These are phyloP conservation scores for Glaucopsyche alexis DNA, from an alignment of 2,888 invertebrate genomes.

Conservation along the genomic window DNA sequence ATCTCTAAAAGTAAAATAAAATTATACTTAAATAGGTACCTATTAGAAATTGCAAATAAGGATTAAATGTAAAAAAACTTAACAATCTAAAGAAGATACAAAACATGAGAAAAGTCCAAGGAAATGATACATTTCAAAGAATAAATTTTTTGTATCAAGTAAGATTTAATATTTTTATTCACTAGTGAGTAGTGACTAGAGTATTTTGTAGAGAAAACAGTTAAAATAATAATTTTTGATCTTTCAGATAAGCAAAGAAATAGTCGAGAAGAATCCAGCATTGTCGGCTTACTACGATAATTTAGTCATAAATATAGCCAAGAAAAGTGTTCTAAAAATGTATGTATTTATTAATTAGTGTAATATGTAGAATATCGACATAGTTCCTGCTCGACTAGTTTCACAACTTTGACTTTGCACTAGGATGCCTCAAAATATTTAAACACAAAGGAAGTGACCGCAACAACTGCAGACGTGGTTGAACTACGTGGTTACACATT, in stretches of 20 bases:
- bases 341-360: conserved; percentile 51
- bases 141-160: conserved; percentile 86
- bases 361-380: too few relatives aligned
- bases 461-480: too few relatives aligned
- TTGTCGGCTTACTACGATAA: conserved; percentile 79
- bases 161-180: conserved; percentile 39
- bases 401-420: too few relatives aligned
- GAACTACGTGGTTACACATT: too few relatives aligned
- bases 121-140: conserved; percentile 84
- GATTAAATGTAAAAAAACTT: too few relatives aligned
- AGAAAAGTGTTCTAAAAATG: conserved; percentile 82
- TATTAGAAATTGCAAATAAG: background rate
- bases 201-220: too few relatives aligned
- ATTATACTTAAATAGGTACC: too few relatives aligned
- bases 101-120: conserved; percentile 78
- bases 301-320: conserved; percentile 76
- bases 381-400: too few relatives aligned
- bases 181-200: background rate
- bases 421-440: too few relatives aligned
- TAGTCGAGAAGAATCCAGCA: conserved; percentile 59
- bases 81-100: too few relatives aligned
- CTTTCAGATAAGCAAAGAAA: conserved; percentile 74
- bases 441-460: too few relatives aligned
- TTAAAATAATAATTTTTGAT: conserved; percentile 20
- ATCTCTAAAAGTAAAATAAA: background rate